phyloP scores from a whole-genome alignment of 2,113 vertebrate genomes.

The Mastomys natalensis region DNA sequence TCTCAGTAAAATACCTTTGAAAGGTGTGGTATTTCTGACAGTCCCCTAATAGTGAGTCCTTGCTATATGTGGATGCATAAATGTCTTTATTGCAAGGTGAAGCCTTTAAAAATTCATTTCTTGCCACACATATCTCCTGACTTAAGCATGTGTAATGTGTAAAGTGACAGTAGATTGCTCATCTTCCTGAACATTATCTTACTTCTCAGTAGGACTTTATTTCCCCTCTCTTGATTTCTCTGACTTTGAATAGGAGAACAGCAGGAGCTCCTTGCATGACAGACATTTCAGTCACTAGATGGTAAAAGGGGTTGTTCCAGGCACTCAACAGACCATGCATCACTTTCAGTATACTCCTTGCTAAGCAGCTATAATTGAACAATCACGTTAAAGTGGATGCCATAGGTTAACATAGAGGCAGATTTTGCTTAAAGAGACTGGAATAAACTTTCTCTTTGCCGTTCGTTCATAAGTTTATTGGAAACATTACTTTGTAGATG shows the following conservation, averaged over 20 bases:
- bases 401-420: neutral
- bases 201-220: conserved; percentile 83
- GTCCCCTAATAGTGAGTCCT: neutral
- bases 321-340: conserved; percentile 83
- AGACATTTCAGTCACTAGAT: conserved; percentile 85
- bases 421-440: neutral
- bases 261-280: conserved; percentile 82
- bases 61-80: too few relatives aligned
- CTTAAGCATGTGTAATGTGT: too few relatives aligned
- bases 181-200: neutral
- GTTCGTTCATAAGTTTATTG: neutral
- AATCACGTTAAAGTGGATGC: neutral
- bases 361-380: conserved; percentile 64
- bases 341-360: conserved; percentile 85
- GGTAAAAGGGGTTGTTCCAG: conserved; percentile 85
- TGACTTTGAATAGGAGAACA: conserved; percentile 84
- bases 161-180: neutral
- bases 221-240: conserved; percentile 81
- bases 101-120: neutral
- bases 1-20: neutral
- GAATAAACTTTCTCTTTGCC: neutral
- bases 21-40: neutral
- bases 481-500: neutral
- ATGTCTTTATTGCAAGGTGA: neutral
- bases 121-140: neutral